These are phyloP conservation scores for Leucoma salicis DNA, from an alignment of 2,888 invertebrate species.

Conservation along the genomic window DNA sequence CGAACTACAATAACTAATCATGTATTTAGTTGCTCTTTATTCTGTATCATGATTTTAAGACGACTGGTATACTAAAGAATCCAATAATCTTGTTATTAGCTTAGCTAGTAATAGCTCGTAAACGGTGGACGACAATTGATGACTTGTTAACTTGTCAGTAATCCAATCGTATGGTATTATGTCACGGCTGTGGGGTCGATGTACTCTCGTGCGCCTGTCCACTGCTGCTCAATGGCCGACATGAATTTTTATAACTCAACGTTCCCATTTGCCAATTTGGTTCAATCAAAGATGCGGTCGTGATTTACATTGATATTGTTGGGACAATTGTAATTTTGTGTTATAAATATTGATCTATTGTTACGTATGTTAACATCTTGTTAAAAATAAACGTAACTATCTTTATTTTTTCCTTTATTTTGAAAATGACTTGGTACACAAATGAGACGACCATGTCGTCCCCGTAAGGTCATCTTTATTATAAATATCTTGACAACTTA, in stretches of 20 bases:
- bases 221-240: constrained; percentile 32
- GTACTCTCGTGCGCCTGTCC: constrained; percentile 47
- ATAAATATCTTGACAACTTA: no score
- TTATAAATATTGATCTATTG: neutral
- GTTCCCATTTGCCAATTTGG: constrained; percentile 45
- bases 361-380: no score
- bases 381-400: no score
- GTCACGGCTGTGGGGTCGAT: constrained; percentile 52
- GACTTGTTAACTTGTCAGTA: constrained; percentile 56
- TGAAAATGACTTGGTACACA: no score
- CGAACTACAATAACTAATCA: no score
- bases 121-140: constrained; percentile 45
- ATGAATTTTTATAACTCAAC: constrained; percentile 37
- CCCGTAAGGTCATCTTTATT: no score
- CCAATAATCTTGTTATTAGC: constrained; percentile 40
- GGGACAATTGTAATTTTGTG: constrained; percentile 6
- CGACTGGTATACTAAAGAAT: constrained; percentile 36
- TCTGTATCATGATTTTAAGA: no score
- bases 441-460: no score
- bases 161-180: constrained; percentile 55
- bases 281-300: constrained; percentile 34
- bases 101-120: constrained; percentile 26
- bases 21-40: no score
- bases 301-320: constrained; percentile 28
- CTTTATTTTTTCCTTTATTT: no score